Evolutionary conservation across 2,888 invertebrate genomes (phyloP).

Genomic region (Meganola albula): DNA sequence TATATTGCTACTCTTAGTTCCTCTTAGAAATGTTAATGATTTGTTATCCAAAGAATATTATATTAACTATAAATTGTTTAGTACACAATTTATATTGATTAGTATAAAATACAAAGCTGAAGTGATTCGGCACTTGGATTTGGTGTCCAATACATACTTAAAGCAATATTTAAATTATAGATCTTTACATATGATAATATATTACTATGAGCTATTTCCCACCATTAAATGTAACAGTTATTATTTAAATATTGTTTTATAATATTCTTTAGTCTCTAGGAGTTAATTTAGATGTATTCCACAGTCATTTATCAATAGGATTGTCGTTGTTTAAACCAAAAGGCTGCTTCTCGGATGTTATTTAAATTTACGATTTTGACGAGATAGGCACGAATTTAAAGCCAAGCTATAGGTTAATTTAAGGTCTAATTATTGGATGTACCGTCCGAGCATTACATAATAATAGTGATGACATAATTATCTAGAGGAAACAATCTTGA

Average conservation of each 20-base stretch:
- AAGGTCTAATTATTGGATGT: slow-evolving; percentile 71
- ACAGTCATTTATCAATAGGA: slow-evolving; percentile 71
- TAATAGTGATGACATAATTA: slow-evolving; percentile 66
- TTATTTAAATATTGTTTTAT: slow-evolving; percentile 71
- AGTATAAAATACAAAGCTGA: slow-evolving; percentile 51
- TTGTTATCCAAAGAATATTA: slow-evolving; percentile 75
- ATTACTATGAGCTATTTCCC: slow-evolving; percentile 62
- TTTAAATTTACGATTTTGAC: slow-evolving; percentile 65
- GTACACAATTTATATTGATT: slow-evolving; percentile 55
- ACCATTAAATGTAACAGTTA: slow-evolving; percentile 66
- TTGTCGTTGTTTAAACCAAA: slow-evolving; percentile 66
- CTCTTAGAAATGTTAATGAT: slow-evolving; percentile 72
- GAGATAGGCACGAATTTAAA: slow-evolving; percentile 75
- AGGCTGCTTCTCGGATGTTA: slow-evolving; percentile 75
- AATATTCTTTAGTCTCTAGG: slow-evolving; percentile 63
- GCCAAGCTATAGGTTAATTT: slow-evolving; percentile 74
- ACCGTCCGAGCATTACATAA: slow-evolving; percentile 74
- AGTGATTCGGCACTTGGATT: slow-evolving; percentile 36
- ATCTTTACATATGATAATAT: slow-evolving; percentile 50
- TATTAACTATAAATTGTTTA: slow-evolving; percentile 65
- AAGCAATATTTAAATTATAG: slow-evolving; percentile 71
- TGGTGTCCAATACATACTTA: slow-evolving; percentile 52
- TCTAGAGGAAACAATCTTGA: slow-evolving; percentile 61
- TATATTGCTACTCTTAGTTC: slow-evolving; percentile 63
- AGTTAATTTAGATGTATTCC: slow-evolving; percentile 68